Evolutionary conservation across 2,888 invertebrate species (phyloP).

Genomic region (Craniophora ligustri): DNA sequence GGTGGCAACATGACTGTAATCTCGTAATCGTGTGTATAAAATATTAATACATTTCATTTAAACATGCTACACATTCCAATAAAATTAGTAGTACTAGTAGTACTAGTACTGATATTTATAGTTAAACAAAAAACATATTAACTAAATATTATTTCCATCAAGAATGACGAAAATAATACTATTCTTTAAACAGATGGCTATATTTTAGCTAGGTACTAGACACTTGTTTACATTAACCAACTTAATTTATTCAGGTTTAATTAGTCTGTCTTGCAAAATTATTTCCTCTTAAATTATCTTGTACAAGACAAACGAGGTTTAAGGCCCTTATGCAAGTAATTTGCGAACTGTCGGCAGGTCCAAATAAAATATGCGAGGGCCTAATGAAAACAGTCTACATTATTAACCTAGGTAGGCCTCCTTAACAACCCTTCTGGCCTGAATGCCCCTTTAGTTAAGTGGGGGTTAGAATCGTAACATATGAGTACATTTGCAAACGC

Average conservation of each 20-base stretch:
- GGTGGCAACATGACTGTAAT: too few relatives aligned
- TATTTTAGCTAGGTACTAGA: conserved; percentile 59
- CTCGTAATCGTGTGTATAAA: too few relatives aligned
- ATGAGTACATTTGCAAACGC: conserved; percentile 35
- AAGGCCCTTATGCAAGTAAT: conserved; percentile 62
- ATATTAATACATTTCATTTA: too few relatives aligned
- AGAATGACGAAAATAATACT: too few relatives aligned
- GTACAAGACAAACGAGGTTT: conserved; percentile 54
- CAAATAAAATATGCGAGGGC: conserved; percentile 71
- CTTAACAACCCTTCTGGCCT: conserved; percentile 55
- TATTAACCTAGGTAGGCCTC: conserved; percentile 60
- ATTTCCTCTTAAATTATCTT: conserved; percentile 75
- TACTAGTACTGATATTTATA: background rate
- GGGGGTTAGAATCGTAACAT: conserved; percentile 54
- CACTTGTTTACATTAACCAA: conserved; percentile 73
- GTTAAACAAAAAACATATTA: conserved; percentile 16
- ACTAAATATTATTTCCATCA: conserved; percentile 18
- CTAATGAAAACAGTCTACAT: conserved; percentile 72
- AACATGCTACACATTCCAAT: too few relatives aligned
- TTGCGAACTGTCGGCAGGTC: conserved; percentile 65
- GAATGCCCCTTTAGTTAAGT: conserved; percentile 47
- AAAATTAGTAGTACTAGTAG: too few relatives aligned
- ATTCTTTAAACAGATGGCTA: conserved; percentile 53
- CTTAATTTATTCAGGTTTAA: conserved; percentile 77
- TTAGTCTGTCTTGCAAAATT: conserved; percentile 72